Conservation (phyloP, 2,888 invertebrate genomes). For the Ganaspis brasiliensis region DNA sequence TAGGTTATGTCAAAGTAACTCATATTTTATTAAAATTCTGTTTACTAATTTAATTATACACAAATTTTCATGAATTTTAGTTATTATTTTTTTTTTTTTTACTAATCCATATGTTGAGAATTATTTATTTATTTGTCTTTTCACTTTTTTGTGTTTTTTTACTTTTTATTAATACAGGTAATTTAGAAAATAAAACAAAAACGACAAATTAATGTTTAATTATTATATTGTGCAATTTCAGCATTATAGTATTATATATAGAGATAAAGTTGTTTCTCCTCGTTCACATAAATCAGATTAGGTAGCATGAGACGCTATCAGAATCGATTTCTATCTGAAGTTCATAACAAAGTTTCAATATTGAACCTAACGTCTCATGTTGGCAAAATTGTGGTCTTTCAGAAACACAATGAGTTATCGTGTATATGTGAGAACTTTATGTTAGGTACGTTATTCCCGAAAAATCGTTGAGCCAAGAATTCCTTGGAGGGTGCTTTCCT, state of each 20-base stretch:
- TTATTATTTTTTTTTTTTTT: too few species aligned
- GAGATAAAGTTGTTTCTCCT: background rate
- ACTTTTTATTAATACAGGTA: too few species aligned
- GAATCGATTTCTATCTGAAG: constrained; percentile 17
- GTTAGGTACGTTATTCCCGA: background rate
- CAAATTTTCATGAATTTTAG: too few species aligned
- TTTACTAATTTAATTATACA: too few species aligned
- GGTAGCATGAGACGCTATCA: background rate
- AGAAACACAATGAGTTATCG: constrained; percentile 11
- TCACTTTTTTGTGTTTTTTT: too few species aligned
- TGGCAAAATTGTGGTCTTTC: constrained; percentile 18
- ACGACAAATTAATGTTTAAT: background rate
- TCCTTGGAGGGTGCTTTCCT: constrained; percentile 28
- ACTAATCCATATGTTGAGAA: too few species aligned
- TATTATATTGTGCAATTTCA: background rate
- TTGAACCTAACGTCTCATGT: constrained; percentile 8
- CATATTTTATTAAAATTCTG: too few species aligned
- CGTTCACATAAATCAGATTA: constrained; percentile 28
- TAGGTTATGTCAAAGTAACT: too few species aligned
- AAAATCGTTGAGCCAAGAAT: constrained; percentile 35
- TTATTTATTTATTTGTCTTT: too few species aligned
- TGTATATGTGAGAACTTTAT: background rate
- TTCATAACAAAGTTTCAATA: constrained; percentile 37
- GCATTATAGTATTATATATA: too few species aligned
- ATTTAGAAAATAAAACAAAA: background rate